Conservation (phyloP, 2,888 invertebrate species). For the Eupeodes luniger region DNA sequence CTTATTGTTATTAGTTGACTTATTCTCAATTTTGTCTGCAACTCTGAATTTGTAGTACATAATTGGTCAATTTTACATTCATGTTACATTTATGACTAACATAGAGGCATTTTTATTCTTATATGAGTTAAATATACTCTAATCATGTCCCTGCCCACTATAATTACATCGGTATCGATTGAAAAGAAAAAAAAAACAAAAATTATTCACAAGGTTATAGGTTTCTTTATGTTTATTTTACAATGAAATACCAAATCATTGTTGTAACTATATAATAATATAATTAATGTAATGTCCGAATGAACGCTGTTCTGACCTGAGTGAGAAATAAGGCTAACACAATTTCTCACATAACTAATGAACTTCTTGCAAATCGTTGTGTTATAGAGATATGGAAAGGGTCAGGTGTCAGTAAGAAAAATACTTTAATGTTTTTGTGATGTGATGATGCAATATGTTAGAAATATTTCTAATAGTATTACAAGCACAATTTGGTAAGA, state of each 20-base stretch:
- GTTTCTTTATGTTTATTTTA: not conserved
- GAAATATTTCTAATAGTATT: not conserved
- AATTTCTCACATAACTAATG: conserved; percentile 67
- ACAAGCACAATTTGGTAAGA: not conserved
- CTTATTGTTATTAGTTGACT: too few species aligned
- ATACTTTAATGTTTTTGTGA: not conserved
- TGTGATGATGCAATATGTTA: conserved; percentile 31
- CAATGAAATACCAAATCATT: conserved; percentile 28
- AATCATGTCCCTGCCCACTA: not conserved
- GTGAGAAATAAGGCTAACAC: conserved; percentile 11
- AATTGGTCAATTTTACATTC: not conserved
- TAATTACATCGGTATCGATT: not conserved
- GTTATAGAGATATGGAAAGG: conserved; percentile 24
- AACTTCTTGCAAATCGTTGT: conserved; percentile 9
- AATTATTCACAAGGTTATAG: not conserved
- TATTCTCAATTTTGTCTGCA: not conserved
- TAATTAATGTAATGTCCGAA: not conserved
- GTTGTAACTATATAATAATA: not conserved
- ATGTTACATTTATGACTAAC: not conserved
- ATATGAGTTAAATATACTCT: not conserved
- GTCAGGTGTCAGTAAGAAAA: conserved; percentile 16
- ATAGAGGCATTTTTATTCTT: not conserved
- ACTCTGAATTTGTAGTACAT: not conserved
- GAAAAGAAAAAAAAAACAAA: not conserved
- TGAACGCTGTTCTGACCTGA: conserved; percentile 13